Conservation (phyloP, 2,888 invertebrate genomes). For the Andricus quercusramuli region DNA sequence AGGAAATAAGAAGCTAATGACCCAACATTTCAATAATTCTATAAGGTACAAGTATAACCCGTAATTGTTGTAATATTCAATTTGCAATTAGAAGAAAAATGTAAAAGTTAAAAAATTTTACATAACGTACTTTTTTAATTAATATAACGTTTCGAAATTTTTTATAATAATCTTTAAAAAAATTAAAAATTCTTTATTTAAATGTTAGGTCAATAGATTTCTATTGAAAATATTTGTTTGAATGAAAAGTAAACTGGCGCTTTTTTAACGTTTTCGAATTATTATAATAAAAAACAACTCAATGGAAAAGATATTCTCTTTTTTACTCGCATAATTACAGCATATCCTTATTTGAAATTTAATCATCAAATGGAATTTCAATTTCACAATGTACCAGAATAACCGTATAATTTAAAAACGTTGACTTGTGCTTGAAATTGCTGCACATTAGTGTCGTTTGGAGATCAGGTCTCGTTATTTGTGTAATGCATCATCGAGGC, state of each 20-base stretch:
- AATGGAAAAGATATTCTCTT: neutral
- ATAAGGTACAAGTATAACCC: neutral
- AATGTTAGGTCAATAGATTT: no score
- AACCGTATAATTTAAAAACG: neutral
- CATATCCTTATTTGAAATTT: neutral
- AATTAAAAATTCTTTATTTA: no score
- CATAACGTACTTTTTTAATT: no score
- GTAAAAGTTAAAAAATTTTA: no score
- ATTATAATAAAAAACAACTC: neutral
- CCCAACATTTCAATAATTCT: neutral
- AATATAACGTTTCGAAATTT: no score
- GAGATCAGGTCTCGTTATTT: constrained; percentile 46
- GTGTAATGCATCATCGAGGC: constrained; percentile 62
- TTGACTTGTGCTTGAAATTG: neutral
- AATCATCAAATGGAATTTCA: neutral
- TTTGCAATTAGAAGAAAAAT: neutral
- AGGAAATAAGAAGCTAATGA: constrained; percentile 21
- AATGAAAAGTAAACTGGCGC: neutral
- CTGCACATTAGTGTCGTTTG: neutral
- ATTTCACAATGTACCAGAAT: neutral
- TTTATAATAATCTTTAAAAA: no score
- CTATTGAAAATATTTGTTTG: neutral
- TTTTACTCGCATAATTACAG: neutral
- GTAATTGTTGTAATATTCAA: neutral
- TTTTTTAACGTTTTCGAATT: neutral